Evolutionary conservation across 2,113 vertebrate species (phyloP).

Genomic region (Lipophrys pholis): DNA sequence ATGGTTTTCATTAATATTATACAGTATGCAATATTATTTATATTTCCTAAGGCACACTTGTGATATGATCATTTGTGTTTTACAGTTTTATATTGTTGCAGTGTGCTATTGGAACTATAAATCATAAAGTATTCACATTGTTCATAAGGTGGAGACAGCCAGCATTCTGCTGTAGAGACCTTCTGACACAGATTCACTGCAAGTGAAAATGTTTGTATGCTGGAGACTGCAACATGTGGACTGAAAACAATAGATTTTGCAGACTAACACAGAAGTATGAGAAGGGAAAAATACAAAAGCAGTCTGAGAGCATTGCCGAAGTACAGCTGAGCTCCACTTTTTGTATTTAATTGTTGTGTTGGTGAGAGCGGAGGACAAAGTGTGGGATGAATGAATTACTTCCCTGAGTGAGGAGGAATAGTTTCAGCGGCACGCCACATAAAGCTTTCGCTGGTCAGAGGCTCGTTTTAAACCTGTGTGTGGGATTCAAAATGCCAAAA

Average conservation of each 20-base stretch:
- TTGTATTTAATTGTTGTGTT: slow-evolving; percentile 54
- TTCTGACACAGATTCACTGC: too few relatives aligned
- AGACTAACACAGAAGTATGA: slow-evolving; percentile 1
- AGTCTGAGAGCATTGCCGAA: slow-evolving; percentile 20
- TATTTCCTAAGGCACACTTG: too few relatives aligned
- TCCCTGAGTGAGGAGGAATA: slow-evolving; percentile 45
- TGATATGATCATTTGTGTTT: too few relatives aligned
- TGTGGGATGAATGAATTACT: slow-evolving; percentile 55
- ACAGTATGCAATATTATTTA: too few relatives aligned
- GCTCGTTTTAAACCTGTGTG: slow-evolving; percentile 75
- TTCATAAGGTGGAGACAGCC: too few relatives aligned
- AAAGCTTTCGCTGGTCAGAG: slow-evolving; percentile 69
- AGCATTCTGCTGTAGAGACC: too few relatives aligned
- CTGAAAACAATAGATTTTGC: not conserved
- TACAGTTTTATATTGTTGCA: too few relatives aligned
- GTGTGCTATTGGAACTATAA: too few relatives aligned
- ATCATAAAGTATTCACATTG: too few relatives aligned
- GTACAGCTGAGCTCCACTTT: slow-evolving; percentile 28
- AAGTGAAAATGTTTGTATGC: not conserved
- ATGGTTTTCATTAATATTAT: too few relatives aligned
- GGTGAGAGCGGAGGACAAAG: slow-evolving; percentile 56
- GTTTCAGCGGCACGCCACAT: slow-evolving; percentile 42
- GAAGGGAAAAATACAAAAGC: not conserved
- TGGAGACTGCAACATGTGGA: slow-evolving; percentile 12
- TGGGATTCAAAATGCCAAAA: slow-evolving; percentile 73